phyloP scores from a whole-genome alignment of 1,140 invertebrate species.

The Elysia chlorotica region DNA sequence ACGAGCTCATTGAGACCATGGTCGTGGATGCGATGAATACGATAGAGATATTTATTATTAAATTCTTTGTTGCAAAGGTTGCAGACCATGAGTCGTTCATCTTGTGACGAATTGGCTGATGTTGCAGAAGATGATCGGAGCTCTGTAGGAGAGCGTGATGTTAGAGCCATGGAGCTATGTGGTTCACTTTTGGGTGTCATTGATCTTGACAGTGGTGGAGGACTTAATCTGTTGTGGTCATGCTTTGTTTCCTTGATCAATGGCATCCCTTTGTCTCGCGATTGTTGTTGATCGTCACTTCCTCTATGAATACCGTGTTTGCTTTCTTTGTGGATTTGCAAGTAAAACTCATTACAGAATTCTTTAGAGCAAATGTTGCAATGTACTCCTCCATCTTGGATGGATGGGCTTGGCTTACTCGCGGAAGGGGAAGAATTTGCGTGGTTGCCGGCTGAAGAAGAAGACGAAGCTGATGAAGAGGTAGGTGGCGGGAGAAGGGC shows the following conservation, averaged over 20 bases:
- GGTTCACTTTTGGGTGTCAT: neutral
- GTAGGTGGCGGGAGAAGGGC: constrained; percentile 9
- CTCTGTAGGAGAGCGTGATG: neutral
- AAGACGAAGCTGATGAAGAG: constrained; percentile 30
- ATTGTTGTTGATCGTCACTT: neutral
- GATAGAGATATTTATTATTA: constrained; percentile 52
- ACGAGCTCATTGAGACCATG: constrained; percentile 50
- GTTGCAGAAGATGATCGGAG: no score
- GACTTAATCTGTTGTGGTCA: neutral
- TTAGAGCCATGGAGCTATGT: no score
- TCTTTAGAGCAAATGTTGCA: constrained; percentile 95
- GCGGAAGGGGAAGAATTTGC: no score
- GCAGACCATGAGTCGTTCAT: constrained; percentile 32
- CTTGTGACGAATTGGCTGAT: no score
- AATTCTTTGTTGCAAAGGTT: constrained; percentile 58
- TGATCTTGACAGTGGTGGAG: neutral
- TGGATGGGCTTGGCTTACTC: neutral
- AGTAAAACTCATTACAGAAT: constrained; percentile 79
- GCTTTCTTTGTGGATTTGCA: constrained; percentile 69
- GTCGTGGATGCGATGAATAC: constrained; percentile 53
- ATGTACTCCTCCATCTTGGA: constrained; percentile 65
- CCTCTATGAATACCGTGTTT: constrained; percentile 64
- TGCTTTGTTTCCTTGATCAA: constrained; percentile 18
- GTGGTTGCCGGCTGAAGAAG: constrained; percentile 20
- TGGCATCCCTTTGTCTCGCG: constrained; percentile 18